Percentiles rank a stretch among this genome's conserved stretches.
Evolutionary conservation across 1,140 invertebrate species (phyloP).

Genomic region (Microvelia longipes): DNA sequence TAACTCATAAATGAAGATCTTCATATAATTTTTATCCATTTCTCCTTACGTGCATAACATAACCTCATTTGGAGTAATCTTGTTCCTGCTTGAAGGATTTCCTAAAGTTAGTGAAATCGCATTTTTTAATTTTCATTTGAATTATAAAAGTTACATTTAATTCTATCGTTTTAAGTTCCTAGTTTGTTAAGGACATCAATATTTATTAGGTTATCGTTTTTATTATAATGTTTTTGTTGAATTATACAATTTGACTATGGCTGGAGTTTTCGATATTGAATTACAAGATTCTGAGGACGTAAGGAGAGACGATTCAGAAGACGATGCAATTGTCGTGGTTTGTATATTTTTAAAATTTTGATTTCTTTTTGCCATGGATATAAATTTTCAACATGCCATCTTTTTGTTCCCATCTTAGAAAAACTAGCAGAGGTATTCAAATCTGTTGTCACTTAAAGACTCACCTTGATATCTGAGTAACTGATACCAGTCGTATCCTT

Average conservation of each 20-base stretch:
- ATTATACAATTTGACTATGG: conserved; percentile 9
- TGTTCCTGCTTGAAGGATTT: not conserved
- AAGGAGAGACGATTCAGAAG: conserved; percentile 58
- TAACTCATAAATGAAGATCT: too few species aligned
- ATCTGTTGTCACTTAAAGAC: not conserved
- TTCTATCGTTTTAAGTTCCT: too few species aligned
- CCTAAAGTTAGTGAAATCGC: too few species aligned
- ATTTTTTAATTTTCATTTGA: too few species aligned
- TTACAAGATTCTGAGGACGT: conserved; percentile 51
- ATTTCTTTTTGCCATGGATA: conserved; percentile 11
- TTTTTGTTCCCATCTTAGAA: not conserved
- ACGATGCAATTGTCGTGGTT: conserved; percentile 61
- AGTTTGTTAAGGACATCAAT: too few species aligned
- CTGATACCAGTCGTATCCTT: not conserved
- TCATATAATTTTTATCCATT: too few species aligned
- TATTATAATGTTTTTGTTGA: not conserved
- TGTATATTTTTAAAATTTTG: conserved; percentile 35
- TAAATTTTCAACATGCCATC: conserved; percentile 2
- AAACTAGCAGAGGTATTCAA: conserved; percentile 2
- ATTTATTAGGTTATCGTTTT: too few species aligned
- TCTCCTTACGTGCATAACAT: not conserved
- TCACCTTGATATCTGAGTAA: conserved; percentile 3
- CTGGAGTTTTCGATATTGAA: conserved; percentile 69
- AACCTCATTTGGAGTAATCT: not conserved
- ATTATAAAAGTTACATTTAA: too few species aligned